phyloP scores from a whole-genome alignment of 35 echinoderm and acorn worm genomes.

The Amphiura filiformis region DNA sequence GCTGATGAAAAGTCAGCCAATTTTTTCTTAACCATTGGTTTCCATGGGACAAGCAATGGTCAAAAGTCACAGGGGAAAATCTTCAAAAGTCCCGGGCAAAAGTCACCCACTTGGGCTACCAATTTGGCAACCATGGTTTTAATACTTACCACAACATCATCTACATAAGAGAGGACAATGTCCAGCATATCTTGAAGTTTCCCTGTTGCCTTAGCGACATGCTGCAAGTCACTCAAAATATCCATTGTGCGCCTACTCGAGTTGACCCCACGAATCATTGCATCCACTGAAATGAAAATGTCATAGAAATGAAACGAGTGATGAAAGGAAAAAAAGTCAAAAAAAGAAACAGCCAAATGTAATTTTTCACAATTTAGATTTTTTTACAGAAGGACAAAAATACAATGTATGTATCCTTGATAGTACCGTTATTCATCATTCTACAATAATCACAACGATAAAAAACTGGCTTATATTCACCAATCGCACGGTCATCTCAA shows the following conservation, averaged over 20 bases:
- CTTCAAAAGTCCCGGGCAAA: neutral
- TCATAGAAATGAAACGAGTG: neutral
- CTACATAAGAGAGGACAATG: slow-evolving; percentile 73
- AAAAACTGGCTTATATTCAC: too few relatives aligned
- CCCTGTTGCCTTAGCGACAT: slow-evolving; percentile 64
- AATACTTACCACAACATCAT: slow-evolving; percentile 84
- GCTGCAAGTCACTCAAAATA: slow-evolving; percentile 54
- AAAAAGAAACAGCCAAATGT: too few relatives aligned
- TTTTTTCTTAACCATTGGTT: too few relatives aligned
- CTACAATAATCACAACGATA: too few relatives aligned
- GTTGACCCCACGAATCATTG: slow-evolving; percentile 61
- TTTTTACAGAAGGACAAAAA: too few relatives aligned
- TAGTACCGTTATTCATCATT: too few relatives aligned
- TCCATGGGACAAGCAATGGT: too few relatives aligned
- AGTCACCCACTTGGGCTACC: neutral
- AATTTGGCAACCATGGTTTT: neutral
- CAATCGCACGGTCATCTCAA: too few relatives aligned
- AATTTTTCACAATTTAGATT: too few relatives aligned
- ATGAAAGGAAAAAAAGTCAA: neutral
- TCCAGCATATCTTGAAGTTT: slow-evolving; percentile 91
- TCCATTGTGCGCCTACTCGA: slow-evolving; percentile 62
- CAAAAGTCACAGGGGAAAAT: neutral
- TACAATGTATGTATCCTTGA: too few relatives aligned
- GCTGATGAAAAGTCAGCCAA: too few relatives aligned
- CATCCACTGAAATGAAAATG: slow-evolving; percentile 74